Conservation (phyloP, 2,113 vertebrate genomes). For the Hirundichthys speculiger region DNA sequence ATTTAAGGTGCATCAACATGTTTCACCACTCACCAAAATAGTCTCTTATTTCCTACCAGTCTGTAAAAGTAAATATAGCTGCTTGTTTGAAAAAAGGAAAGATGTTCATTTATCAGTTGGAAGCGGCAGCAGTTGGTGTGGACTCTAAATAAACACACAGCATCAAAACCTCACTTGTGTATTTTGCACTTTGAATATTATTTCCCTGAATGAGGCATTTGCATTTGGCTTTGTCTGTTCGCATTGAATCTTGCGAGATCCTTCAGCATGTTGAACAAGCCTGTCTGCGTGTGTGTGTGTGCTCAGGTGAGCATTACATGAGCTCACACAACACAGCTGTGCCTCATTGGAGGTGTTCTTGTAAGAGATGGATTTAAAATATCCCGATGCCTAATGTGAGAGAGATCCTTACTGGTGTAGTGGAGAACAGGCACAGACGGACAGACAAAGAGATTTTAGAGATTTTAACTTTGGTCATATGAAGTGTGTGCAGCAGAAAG, state of each 20-base stretch:
- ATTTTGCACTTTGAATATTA: conserved; percentile 6
- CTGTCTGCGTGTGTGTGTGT: conserved; percentile 18
- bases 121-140: background rate
- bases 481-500: conserved; percentile 15
- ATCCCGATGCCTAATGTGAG: conserved; percentile 30
- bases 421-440: conserved; percentile 1
- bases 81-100: conserved; percentile 6
- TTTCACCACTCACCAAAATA: conserved; percentile 7
- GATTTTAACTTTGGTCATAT: background rate
- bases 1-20: background rate
- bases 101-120: background rate
- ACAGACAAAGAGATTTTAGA: background rate
- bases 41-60: background rate
- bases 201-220: conserved; percentile 25
- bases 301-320: conserved; percentile 60
- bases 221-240: conserved; percentile 31
- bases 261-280: conserved; percentile 51
- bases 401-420: conserved; percentile 37
- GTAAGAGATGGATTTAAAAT: conserved; percentile 58
- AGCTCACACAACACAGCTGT: conserved; percentile 45
- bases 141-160: background rate
- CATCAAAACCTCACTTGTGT: background rate
- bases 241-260: conserved; percentile 45
- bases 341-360: conserved; percentile 52
- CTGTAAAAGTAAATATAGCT: background rate